Evolutionary conservation across 2,888 invertebrate genomes (phyloP).

Genomic region (Trichogramma dendrolimi): DNA sequence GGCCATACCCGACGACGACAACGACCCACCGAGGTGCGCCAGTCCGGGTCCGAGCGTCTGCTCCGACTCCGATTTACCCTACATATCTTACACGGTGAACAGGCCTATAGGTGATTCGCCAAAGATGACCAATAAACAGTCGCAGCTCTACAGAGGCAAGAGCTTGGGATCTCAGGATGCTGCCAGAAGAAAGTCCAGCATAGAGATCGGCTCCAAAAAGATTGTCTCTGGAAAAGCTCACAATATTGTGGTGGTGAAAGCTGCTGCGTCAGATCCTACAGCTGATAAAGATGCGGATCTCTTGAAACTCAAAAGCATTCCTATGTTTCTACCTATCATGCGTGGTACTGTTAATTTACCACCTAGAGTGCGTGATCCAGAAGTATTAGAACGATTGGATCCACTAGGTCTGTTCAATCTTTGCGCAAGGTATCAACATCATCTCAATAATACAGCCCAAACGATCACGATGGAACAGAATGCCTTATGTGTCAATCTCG

Average conservation of each 20-base stretch:
- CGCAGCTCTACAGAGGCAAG: constrained; percentile 31
- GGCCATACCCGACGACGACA: constrained; percentile 42
- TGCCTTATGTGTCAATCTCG: constrained; percentile 68
- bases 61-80: constrained; percentile 83
- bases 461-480: constrained; percentile 77
- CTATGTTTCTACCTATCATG: constrained; percentile 90
- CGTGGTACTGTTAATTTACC: constrained; percentile 81
- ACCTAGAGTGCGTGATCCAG: constrained; percentile 75
- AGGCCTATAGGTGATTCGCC: constrained; percentile 87
- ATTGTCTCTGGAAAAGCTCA: constrained; percentile 54
- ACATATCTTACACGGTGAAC: constrained; percentile 86
- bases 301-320: constrained; percentile 71
- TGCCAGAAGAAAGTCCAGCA: constrained; percentile 42
- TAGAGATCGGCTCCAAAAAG: constrained; percentile 40
- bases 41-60: constrained; percentile 87
- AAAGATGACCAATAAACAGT: constrained; percentile 66
- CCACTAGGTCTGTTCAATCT: constrained; percentile 68
- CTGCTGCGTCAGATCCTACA: constrained; percentile 60
- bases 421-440: constrained; percentile 77
- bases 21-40: constrained; percentile 67
- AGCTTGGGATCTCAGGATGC: constrained; percentile 44
- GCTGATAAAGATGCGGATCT: constrained; percentile 74
- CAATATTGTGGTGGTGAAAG: constrained; percentile 76
- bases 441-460: constrained; percentile 77
- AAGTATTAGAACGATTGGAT: constrained; percentile 76